Conservation (phyloP, 2,797 vertebrate species). For the Melanotaenia boesemani region DNA sequence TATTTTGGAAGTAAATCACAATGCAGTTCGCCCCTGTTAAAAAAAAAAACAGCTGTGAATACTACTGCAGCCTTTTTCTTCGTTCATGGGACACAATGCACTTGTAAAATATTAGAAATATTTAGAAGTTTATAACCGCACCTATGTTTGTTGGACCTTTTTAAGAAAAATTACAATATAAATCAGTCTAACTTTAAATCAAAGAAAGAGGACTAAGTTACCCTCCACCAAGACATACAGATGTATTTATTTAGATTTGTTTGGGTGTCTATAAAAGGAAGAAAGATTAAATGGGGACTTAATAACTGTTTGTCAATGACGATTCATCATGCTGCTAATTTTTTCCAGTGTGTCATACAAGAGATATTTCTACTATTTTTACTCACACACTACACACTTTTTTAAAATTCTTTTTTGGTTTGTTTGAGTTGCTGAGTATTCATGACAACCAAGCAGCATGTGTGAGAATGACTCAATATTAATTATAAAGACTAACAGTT, state of each 20-base stretch:
- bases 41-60: not conserved
- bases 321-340: conserved; percentile 48
- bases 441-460: not conserved
- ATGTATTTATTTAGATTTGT: conserved; percentile 10
- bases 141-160: not conserved
- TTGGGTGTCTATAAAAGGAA: conserved; percentile 37
- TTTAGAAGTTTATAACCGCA: not conserved
- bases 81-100: not conserved
- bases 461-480: conserved; percentile 9
- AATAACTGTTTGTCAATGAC: conserved; percentile 23
- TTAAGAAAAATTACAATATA: not conserved
- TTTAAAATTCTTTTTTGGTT: too few relatives aligned
- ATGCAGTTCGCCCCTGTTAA: not conserved
- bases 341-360: conserved; percentile 63
- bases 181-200: not conserved
- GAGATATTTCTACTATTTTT: conserved; percentile 36
- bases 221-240: conserved; percentile 25
- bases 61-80: not conserved
- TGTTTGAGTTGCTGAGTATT: too few relatives aligned
- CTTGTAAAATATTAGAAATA: not conserved
- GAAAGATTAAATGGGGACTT: not conserved
- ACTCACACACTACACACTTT: conserved; percentile 17
- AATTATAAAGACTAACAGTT: not conserved
- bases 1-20: not conserved
- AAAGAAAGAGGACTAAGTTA: not conserved